Base-by-base conservation (phyloP, 2,797 vertebrate genomes). In the Semaprochilodus insignis region DNA sequence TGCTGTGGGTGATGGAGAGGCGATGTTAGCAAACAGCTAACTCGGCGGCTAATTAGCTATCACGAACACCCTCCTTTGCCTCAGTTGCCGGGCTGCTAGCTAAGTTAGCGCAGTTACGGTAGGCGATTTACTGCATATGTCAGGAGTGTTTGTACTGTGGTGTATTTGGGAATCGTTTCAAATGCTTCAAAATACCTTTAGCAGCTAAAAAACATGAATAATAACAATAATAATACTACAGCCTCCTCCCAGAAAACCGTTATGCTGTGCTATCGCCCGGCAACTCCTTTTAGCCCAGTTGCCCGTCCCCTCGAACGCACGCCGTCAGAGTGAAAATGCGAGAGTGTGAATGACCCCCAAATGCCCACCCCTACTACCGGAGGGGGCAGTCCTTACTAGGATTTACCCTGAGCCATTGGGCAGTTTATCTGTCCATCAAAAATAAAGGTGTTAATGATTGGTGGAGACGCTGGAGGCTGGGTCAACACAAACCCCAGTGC, bases 271-370 rank as follows among this genome's bases (percentile, higher is more conserved):
- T 90, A 89, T 86, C 88, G 85, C 92, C 94, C 92, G 93, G 94
- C 91, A 91, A 93, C 92, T 93, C 90, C 90, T 90, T 74, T 54
- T 87, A 91, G 88, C 89, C 90, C 92, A 85, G 87, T 91, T 85
- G 88, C 91, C 92, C 88, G 91, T 92, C 88, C 91, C 91, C 91
- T 92, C 91, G 91, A 92, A 93, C 92, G 91, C 94, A 94, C 94
- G 93, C 94, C 91, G 94, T 92, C 87, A 83, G 93, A 95, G 92
- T 94, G 93, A 94, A 92, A 92, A 90, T 82, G 91, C 86, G 87
- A 87, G 87, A 87, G 87, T 89, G 92, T 93, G 95, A 94, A 95
- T 95, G 95, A 95, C 94, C 95, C 92, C 91, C 60, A 88, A 94
- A 88, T 92, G 87, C 91, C 93, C 94, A 90, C 95, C 95, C 94